Base-by-base conservation (phyloP, 2,888 invertebrate species). In the Archips xylosteana region DNA sequence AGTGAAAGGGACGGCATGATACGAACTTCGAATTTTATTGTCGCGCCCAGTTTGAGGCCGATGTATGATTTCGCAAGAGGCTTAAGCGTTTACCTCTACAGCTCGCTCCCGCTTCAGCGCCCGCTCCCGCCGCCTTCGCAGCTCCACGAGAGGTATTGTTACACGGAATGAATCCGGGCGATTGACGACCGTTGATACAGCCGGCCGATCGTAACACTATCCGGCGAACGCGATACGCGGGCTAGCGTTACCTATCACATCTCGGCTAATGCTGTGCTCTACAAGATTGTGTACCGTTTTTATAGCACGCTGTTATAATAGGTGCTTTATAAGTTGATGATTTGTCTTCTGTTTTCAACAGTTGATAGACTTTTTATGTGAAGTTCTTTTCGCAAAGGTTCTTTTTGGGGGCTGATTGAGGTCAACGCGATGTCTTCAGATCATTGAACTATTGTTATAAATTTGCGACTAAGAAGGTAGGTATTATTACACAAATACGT, bases 161-260 rank as follows among this genome's bases (percentile, higher is more conserved):
- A 92, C 92, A 92, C 87, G 93, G 89, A 94, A 92, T 92, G 90
- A 89, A 94, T 92, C 92, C 87, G 87, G 87, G 82, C 93, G 92
- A 94, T 94, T 93, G 94, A 89, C 91, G 90, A 92, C 86, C 94
- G 93, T 92, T 94, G 94, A 94, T 94, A 91, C 92, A 91, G 91
- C 85, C 92, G 89, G 91, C 86, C 92, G 91, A 83, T 85, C 92
- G 94, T 92, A 94, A 94, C 85, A 84, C 87, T 90, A 94, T 90
- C 85, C 90, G 77, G 49, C 77, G 90, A 85, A 91, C 90, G 92
- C 89, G 92, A 94, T 93, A 92, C 91, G 86, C 86, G 79, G 88
- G 91, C 89, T 94, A 89, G 90, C 90, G 88, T 92, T 92, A 92
- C 94, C 91, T 92, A 92, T 92, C 92, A 87, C 87, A 86, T 87